Evolutionary conservation across 35 echinoderm and acorn worm genomes (phyloP), one percentile per base, ranked within the genome.

Genomic region (Heliocidaris tuberculata): DNA sequence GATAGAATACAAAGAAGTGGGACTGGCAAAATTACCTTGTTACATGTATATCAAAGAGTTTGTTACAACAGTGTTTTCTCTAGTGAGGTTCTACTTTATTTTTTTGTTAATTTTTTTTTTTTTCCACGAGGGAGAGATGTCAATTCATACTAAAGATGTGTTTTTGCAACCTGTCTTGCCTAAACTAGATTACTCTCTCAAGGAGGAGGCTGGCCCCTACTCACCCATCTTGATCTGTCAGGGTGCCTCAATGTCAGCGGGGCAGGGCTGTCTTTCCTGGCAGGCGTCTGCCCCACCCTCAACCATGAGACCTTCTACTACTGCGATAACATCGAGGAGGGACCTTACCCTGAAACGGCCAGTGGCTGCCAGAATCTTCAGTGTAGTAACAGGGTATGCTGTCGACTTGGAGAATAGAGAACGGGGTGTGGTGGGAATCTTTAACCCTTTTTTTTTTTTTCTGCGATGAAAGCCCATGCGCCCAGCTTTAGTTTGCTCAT

Each of bases 291-390:
- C 71, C 92, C 94, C 19, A 94, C 86, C 48, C 90, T 99, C 19
- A 93, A 97, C 61, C 98, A 99, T 85, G 93, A 97, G 87, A 95
- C 97, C 48, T 99, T 99, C 94, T 99, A 97, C 94, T 99, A 99
- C 91, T 99, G 98, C 78, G 98, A 99, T 86, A 99, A 99, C 65
- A 99, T 99, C 50, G n/a, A 92, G 24, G 98, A 97, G 71, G 98
- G 98, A 9, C 98, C 98, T 2, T 97, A 97, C 31, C 93, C 97
- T 12, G 94, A 96, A 60, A 97, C 98, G 6, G 98, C 98, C 21
- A 99, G 98, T 88, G 98, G 98, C 27, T 99, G 98, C 91, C 98
- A 99, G 93, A 99, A 99, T 78, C 96, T 99, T 13, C 91, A 97
- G 86, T 99, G 97, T 48, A 94, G 96, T 12, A 95, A 96, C 59